phyloP scores from a whole-genome alignment of 2,797 vertebrate species.

The Xenopus petersii region DNA sequence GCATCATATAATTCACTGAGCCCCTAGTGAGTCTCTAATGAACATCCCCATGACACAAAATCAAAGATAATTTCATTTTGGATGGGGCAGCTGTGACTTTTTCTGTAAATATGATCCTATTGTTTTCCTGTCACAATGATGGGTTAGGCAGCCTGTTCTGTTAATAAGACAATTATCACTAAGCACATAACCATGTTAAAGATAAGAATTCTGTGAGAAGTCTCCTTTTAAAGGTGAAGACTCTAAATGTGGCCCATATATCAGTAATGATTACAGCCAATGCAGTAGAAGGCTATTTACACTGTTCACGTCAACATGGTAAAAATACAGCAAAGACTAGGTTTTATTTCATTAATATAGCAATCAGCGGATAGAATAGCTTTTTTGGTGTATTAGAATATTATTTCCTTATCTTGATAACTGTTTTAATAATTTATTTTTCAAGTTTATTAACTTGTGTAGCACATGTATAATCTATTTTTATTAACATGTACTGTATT shows the following conservation, averaged over 20 bases:
- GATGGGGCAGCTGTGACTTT: slow-evolving; percentile 62
- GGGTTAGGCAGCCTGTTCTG: slow-evolving; percentile 40
- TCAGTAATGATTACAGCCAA: not conserved
- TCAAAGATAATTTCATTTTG: slow-evolving; percentile 67
- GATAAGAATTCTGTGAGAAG: not conserved
- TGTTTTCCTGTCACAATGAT: slow-evolving; percentile 56
- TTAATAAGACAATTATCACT: slow-evolving; percentile 53
- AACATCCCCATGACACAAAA: slow-evolving; percentile 65
- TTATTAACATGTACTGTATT: too few species aligned
- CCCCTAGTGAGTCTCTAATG: slow-evolving; percentile 55
- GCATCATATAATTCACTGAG: slow-evolving; percentile 11
- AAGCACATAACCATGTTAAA: slow-evolving; percentile 19
- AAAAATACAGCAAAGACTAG: too few species aligned
- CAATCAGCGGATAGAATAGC: too few species aligned
- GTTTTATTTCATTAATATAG: too few species aligned
- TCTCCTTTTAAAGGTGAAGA: slow-evolving; percentile 23
- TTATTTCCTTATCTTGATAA: too few species aligned
- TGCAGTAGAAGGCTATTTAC: too few species aligned
- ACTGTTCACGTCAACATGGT: too few species aligned
- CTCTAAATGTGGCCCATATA: slow-evolving; percentile 3
- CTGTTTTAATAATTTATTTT: too few species aligned
- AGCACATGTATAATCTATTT: too few species aligned
- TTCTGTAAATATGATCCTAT: slow-evolving; percentile 60
- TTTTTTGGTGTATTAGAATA: too few species aligned
- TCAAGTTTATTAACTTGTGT: too few species aligned